Conservation (phyloP, 2,797 vertebrate genomes). For the Onychomys leucogaster region DNA sequence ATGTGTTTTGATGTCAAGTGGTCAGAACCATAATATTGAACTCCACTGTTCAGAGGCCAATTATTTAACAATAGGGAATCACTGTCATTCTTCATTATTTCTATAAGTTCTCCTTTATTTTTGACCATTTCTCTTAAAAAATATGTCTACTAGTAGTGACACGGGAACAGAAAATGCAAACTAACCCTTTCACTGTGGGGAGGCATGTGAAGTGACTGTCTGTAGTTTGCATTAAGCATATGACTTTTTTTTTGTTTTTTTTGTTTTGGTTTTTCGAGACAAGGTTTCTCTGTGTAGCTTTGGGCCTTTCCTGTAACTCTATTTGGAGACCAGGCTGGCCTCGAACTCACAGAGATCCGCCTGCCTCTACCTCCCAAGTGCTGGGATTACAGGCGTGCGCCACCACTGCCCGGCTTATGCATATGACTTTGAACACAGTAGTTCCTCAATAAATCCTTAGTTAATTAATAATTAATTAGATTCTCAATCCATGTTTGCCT, state of each 20-base stretch:
- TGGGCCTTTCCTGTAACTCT: too few relatives aligned
- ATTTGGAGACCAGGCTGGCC: too few relatives aligned
- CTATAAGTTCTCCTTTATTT: not conserved
- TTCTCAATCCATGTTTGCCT: constrained; percentile 40
- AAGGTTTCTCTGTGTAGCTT: too few relatives aligned
- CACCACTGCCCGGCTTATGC: too few relatives aligned
- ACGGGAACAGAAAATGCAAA: not conserved
- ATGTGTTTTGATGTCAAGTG: constrained; percentile 8
- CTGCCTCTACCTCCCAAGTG: too few relatives aligned
- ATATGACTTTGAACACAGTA: not conserved
- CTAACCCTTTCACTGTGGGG: not conserved
- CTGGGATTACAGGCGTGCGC: too few relatives aligned
- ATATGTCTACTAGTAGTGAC: not conserved
- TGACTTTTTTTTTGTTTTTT: too few relatives aligned
- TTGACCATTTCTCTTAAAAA: constrained; percentile 5
- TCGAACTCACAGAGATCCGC: too few relatives aligned
- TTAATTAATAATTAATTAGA: constrained; percentile 49
- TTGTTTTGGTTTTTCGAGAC: too few relatives aligned
- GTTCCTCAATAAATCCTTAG: constrained; percentile 53
- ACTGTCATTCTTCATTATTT: not conserved
- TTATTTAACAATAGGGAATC: not conserved
- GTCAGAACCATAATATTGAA: not conserved
- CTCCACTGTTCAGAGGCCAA: not conserved
- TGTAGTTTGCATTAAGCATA: not conserved
- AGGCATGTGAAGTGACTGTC: not conserved